Percentiles rank a stretch among this genome's conserved stretches.
These are phyloP conservation scores for Acheta domesticus DNA, from an alignment of 2,888 invertebrate genomes.

Conservation along the genomic window DNA sequence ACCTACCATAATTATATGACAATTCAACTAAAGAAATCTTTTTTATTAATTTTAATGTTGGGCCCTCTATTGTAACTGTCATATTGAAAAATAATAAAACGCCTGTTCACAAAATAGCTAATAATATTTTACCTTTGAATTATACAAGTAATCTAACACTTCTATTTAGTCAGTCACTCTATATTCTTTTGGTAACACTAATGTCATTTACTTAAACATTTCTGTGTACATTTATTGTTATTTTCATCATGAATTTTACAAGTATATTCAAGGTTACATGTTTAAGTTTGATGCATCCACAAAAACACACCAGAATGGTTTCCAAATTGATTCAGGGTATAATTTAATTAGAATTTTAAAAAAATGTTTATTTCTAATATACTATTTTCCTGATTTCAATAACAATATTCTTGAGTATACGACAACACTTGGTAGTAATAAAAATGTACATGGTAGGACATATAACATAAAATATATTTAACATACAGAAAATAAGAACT, in stretches of 20 bases:
- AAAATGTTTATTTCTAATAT: not conserved
- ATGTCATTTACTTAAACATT: not conserved
- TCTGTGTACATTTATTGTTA: not conserved
- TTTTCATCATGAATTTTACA: not conserved
- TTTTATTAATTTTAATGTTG: not conserved
- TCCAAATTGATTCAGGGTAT: not conserved
- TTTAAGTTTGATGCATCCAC: not conserved
- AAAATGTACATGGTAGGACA: not conserved
- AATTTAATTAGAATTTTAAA: not conserved
- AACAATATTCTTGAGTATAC: not conserved
- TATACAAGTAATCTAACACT: not conserved
- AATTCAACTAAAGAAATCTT: not conserved
- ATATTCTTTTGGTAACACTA: not conserved
- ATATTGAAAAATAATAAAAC: not conserved
- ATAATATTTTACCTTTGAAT: not conserved
- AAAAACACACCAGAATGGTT: not conserved
- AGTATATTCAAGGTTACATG: slow-evolving; percentile 3
- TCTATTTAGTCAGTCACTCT: not conserved
- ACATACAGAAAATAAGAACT: not conserved
- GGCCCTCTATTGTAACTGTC: not conserved
- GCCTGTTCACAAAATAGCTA: not conserved
- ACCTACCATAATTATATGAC: not conserved
- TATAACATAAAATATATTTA: not conserved
- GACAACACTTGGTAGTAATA: not conserved
- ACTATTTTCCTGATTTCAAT: not conserved